Percentiles rank a stretch among this genome's conserved stretches.
phyloP scores from a whole-genome alignment of 1,140 invertebrate genomes.

The Cotesia glomerata region DNA sequence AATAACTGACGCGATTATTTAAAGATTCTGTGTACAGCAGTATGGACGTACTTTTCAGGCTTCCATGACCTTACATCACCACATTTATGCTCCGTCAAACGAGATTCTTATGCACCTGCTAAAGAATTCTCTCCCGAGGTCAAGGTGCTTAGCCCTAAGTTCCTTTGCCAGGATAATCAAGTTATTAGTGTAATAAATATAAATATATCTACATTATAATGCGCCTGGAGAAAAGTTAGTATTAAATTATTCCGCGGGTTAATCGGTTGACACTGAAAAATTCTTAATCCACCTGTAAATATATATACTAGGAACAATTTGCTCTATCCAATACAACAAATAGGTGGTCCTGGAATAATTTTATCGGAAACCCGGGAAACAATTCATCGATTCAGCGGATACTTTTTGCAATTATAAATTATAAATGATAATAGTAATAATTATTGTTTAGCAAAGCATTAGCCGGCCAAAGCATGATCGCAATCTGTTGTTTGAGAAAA shows the following conservation, averaged over 20 bases:
- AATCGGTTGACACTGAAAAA: no score
- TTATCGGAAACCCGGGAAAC: no score
- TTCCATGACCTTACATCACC: background rate
- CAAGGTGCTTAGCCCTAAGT: constrained; percentile 8
- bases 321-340: no score
- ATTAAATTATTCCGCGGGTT: no score
- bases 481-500: background rate
- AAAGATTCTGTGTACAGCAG: no score
- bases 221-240: background rate
- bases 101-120: constrained; percentile 4
- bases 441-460: no score
- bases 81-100: background rate
- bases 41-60: background rate
- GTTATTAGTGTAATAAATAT: background rate
- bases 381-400: no score
- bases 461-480: background rate
- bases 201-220: background rate
- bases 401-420: no score
- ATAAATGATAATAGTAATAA: no score
- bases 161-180: constrained; percentile 14
- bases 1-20: background rate
- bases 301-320: no score
- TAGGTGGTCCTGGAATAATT: no score
- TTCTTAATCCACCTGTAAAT: no score
- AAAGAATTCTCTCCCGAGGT: background rate